Conservation (phyloP, 2,113 vertebrate species). For the Amazona guildingii region DNA sequence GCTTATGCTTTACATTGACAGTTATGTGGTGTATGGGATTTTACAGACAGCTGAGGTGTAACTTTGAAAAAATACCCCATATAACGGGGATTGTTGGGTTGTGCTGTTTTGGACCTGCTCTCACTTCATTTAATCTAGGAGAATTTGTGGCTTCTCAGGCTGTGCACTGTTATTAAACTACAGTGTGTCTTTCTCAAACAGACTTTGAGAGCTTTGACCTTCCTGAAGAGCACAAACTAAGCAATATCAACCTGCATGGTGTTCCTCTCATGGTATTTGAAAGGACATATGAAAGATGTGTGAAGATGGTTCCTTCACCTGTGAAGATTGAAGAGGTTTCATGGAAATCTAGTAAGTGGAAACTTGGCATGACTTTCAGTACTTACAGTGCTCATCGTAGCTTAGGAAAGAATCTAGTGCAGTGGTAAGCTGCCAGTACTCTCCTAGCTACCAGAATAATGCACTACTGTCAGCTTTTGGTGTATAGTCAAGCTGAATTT, state of each 20-base stretch:
- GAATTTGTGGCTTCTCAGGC: not conserved
- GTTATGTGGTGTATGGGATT: not conserved
- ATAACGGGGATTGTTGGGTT: not conserved
- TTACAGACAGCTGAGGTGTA: not conserved
- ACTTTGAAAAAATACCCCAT: not conserved
- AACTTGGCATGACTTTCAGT: not conserved
- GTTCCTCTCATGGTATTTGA: conserved; percentile 73
- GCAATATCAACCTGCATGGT: conserved; percentile 67
- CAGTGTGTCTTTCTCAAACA: conserved; percentile 7
- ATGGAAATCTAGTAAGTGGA: conserved; percentile 71
- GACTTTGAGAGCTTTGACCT: conserved; percentile 79
- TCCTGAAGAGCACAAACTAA: conserved; percentile 75
- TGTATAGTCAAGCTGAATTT: not conserved
- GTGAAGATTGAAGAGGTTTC: conserved; percentile 14
- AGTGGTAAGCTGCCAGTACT: not conserved
- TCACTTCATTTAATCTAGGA: not conserved
- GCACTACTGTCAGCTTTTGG: not conserved
- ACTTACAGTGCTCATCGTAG: not conserved
- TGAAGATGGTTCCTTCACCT: conserved; percentile 55
- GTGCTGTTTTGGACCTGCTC: not conserved
- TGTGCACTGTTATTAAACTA: not conserved
- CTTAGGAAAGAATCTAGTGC: not conserved
- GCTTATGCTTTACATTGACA: not conserved
- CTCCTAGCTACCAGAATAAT: not conserved
- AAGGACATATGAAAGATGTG: conserved; percentile 10